A percentile compares a stretch with the other conserved stretches of the same genome.
Evolutionary conservation across 2,888 invertebrate genomes (phyloP).

Genomic region (Apotomis capreana): DNA sequence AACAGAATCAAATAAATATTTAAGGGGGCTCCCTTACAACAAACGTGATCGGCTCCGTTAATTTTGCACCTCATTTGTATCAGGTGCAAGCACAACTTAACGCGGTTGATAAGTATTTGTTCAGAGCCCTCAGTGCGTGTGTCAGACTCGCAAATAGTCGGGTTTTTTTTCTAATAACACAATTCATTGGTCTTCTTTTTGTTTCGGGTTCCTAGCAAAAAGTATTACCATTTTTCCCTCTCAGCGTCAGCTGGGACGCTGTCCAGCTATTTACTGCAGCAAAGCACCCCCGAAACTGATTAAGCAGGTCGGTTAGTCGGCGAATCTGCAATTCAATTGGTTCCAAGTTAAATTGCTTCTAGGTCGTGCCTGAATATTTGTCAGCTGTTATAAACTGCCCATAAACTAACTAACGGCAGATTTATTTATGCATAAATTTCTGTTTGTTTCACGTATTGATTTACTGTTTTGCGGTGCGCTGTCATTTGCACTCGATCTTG

Average conservation of each 20-base stretch:
- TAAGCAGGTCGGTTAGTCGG: slow-evolving; percentile 40
- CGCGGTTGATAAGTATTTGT: too few relatives aligned
- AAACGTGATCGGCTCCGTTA: too few relatives aligned
- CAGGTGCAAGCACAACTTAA: too few relatives aligned
- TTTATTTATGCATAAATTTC: slow-evolving; percentile 63
- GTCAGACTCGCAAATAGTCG: too few relatives aligned
- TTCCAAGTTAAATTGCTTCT: slow-evolving; percentile 64
- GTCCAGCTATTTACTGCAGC: slow-evolving; percentile 22
- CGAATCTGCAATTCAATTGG: slow-evolving; percentile 68
- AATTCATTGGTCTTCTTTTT: too few relatives aligned
- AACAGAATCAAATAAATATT: too few relatives aligned
- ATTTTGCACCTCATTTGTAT: too few relatives aligned
- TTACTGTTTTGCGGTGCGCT: slow-evolving; percentile 29
- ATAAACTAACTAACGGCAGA: slow-evolving; percentile 65
- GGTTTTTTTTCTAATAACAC: too few relatives aligned
- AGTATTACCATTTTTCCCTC: neutral
- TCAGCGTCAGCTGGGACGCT: too few relatives aligned
- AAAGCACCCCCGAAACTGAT: slow-evolving; percentile 38
- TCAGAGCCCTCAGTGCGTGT: too few relatives aligned
- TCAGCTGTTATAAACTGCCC: slow-evolving; percentile 68
- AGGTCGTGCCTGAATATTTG: slow-evolving; percentile 66
- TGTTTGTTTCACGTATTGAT: slow-evolving; percentile 42
- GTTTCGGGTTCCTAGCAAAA: too few relatives aligned
- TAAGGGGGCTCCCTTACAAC: too few relatives aligned
- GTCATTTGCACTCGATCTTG: slow-evolving; percentile 28